A percentile compares a stretch with the other conserved stretches of the same genome.
These are phyloP conservation scores for Rhorus exstirpatorius DNA, from an alignment of 2,888 invertebrate species.

Conservation along the genomic window DNA sequence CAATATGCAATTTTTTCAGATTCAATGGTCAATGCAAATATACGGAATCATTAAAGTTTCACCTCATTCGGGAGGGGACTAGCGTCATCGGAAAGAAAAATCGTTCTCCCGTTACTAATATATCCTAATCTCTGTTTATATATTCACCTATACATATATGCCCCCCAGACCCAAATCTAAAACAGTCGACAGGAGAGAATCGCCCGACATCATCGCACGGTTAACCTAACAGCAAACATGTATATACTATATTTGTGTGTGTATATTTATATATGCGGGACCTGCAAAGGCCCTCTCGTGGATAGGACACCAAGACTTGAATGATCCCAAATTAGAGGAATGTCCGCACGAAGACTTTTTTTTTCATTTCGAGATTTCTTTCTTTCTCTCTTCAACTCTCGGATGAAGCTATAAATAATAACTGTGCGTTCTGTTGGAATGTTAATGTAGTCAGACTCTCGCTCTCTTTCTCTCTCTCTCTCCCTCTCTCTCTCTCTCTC, in stretches of 20 bases:
- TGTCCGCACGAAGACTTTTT: slow-evolving; percentile 75
- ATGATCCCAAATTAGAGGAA: slow-evolving; percentile 81
- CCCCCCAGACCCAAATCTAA: slow-evolving; percentile 45
- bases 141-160: not conserved
- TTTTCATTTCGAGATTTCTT: slow-evolving; percentile 80
- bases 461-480: slow-evolving; percentile 36
- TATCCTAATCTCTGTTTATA: slow-evolving; percentile 6
- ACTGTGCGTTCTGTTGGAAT: slow-evolving; percentile 79
- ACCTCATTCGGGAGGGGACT: not conserved
- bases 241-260: not conserved
- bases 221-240: slow-evolving; percentile 43
- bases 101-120: not conserved
- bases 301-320: slow-evolving; percentile 55
- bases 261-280: slow-evolving; percentile 6
- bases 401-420: slow-evolving; percentile 85
- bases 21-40: not conserved
- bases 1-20: too few species aligned
- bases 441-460: slow-evolving; percentile 79
- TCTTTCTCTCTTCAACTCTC: slow-evolving; percentile 61
- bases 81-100: not conserved
- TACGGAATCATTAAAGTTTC: not conserved
- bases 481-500: not conserved
- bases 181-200: slow-evolving; percentile 46
- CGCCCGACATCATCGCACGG: slow-evolving; percentile 26
- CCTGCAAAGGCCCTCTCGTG: not conserved